Evolutionary conservation across 2,113 vertebrate genomes (phyloP).

Genomic region (Syngnathus typhle): DNA sequence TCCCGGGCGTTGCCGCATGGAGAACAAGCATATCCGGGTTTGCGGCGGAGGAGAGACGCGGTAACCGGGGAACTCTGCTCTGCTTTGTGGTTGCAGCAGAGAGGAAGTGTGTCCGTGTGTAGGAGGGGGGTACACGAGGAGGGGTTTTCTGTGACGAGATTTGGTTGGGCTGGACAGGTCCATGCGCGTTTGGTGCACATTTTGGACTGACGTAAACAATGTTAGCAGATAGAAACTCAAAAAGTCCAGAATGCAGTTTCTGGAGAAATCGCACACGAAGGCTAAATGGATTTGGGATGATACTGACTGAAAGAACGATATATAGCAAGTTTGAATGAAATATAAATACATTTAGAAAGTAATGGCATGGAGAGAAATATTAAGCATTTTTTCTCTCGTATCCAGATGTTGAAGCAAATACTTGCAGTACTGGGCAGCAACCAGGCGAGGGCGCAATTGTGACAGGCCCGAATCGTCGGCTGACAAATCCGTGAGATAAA

Average conservation of each 20-base stretch:
- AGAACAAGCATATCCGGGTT: slow-evolving; percentile 25
- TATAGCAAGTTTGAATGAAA: no score
- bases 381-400: background rate
- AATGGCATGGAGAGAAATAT: background rate
- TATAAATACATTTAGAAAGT: background rate
- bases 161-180: slow-evolving; percentile 36
- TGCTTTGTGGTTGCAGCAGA: slow-evolving; percentile 24
- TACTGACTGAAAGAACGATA: no score
- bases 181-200: slow-evolving; percentile 8
- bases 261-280: no score
- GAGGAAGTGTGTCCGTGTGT: slow-evolving; percentile 43
- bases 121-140: slow-evolving; percentile 11
- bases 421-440: background rate
- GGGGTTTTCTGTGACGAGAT: slow-evolving; percentile 45
- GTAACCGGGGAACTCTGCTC: slow-evolving; percentile 6
- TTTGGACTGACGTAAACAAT: background rate
- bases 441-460: background rate
- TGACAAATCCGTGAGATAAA: no score
- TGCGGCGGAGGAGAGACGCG: slow-evolving; percentile 9
- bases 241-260: no score
- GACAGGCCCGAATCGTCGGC: background rate
- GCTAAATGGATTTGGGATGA: no score
- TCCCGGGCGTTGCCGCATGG: slow-evolving; percentile 9
- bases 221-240: no score
- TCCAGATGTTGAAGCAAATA: background rate